Base-by-base conservation (phyloP, 1,140 invertebrate species). In the Drosophila punjabiensis region DNA sequence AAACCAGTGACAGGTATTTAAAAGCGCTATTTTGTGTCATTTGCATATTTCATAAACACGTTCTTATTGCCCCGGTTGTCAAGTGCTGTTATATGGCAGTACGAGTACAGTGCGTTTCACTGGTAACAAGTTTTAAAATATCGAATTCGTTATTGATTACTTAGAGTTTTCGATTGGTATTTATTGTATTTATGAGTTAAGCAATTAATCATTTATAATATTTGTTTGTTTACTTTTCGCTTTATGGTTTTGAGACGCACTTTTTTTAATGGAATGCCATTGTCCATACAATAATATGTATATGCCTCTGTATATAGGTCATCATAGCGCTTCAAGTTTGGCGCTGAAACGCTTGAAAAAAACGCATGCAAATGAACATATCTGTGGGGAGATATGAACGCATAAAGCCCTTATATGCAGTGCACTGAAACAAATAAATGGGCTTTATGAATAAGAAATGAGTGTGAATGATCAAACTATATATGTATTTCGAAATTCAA, bases 1-100 rank as follows among this genome's bases (percentile, higher is more conserved):
- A 53, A 61, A 39, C 28, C 39, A 14, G 18, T 37, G 65, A 62
- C 63, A 66, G 66, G 35, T 50, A 18, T 33, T 32, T 16, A 37
- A 70, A 66, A 10, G 52, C 20, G 45, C 45, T 52, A 79, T 76
- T 79, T 75, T 70, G 65, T 76, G 75, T 71, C 70, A 73, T 88
- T 80, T 82, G 83, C 79, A 87, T 87, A 70, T 75, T 76, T 82
- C 61, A 86, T 86, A 68, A 66, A 66, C 74, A 67, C 53, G 35
- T 33, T 50, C 45, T 62, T 68, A 62, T 73, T 76, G 56, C 14
- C 18, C 16, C 18, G 56, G 50, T 20, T 39, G 32, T 30, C 32
- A 45, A 69, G 47, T 66, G 47, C 39, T 47, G 13, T 52, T 62
- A 32, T 50, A 28, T 32, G n/a, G n/a, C n/a, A n/a, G n/a, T n/a